These are phyloP conservation scores for Antheraea yamamai DNA, from an alignment of 2,888 invertebrate genomes.

Conservation along the genomic window DNA sequence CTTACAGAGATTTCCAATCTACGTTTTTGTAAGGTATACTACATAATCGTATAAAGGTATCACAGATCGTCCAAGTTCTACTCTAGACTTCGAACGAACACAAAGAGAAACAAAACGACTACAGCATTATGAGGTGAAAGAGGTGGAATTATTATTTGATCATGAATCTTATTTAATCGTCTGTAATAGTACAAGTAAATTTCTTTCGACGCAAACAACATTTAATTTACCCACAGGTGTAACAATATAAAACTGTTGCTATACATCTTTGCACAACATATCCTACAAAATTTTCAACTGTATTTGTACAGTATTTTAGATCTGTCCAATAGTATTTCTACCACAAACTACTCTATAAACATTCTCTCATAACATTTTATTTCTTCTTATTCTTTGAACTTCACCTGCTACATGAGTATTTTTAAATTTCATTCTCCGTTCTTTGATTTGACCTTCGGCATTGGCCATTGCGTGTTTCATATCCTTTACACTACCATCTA, in stretches of 20 bases:
- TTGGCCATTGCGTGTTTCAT: slow-evolving; percentile 38
- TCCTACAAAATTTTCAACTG: neutral
- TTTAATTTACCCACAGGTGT: no score
- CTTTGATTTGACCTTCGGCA: slow-evolving; percentile 36
- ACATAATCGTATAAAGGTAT: no score
- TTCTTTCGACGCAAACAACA: no score
- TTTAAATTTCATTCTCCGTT: slow-evolving; percentile 67
- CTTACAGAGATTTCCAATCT: no score
- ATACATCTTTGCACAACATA: neutral
- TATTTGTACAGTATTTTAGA: neutral
- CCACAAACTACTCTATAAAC: neutral
- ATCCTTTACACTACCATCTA: slow-evolving; percentile 45
- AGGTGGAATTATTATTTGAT: no score
- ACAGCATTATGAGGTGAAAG: no score
- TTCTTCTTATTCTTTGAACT: slow-evolving; percentile 68
- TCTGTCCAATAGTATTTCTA: neutral
- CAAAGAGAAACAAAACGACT: no score
- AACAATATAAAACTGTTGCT: neutral
- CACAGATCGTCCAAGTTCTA: no score
- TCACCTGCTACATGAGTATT: slow-evolving; percentile 72
- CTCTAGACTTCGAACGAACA: no score
- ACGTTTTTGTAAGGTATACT: no score
- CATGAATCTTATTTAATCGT: no score
- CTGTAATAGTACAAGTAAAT: no score
- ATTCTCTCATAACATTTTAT: slow-evolving; percentile 62